Evolutionary conservation across 2,888 invertebrate genomes (phyloP), one percentile per base, ranked within the genome.

Genomic region (Automeris io): DNA sequence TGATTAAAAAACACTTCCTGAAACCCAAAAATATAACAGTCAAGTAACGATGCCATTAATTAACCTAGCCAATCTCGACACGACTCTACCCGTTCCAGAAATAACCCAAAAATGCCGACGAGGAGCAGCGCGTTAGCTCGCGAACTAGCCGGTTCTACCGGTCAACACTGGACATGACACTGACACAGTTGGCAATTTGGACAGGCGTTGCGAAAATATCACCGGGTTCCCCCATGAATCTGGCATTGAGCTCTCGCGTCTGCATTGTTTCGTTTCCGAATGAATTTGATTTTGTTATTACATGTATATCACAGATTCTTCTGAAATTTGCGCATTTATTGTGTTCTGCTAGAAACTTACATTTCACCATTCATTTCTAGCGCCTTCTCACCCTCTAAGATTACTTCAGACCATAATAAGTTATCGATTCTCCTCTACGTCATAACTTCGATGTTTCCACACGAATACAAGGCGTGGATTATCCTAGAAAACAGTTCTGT

Each of bases 111-210:
- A 38, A 29, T 12, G 16, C 22, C 9, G 33, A 16, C 29, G 8
- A 16, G 29, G 8, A 29, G 16, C 8, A 13, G n/a, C 29, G 8
- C 16, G n/a, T 29, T 26, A 29, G n/a, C 5, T n/a, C 9, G 29
- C 16, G 9, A 29, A 29, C 29, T 13, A 16, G n/a, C 11, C 16
- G 16, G 29, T n/a, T 29, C 29, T 7, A 8, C 16, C n/a, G 16
- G 16, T 16, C 26, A 33, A 33, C 25, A 26, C 34, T 39, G 25
- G 40, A 39, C 45, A 41, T 49, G 59, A 57, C 67, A 65, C 48
- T 69, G 69, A 65, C 70, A 67, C 59, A 58, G 41, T 63, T 61
- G 51, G 58, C 54, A 49, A 52, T 54, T 56, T 60, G 42, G 58
- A 51, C 44, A 45, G 45, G 43, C 36, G 43, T 50, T 44, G 62